A percentile compares a stretch with the other conserved stretches of the same genome.
Conservation (phyloP, 2,113 vertebrate species). For the Etheostoma cragini region DNA sequence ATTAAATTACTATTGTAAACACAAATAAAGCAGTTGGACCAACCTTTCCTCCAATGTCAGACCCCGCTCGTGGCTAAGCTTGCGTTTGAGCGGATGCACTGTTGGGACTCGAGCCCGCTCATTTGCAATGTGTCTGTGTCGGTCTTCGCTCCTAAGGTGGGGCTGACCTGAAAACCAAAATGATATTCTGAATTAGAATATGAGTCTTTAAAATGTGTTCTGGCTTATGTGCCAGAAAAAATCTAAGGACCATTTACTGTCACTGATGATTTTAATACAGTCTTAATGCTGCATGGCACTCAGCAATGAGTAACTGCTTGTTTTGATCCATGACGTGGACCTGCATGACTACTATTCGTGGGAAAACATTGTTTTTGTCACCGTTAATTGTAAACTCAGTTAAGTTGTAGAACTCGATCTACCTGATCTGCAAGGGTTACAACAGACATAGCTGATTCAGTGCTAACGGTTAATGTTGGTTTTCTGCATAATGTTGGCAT, state of each 20-base stretch:
- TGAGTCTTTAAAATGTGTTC: not conserved
- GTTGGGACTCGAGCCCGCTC: slow-evolving; percentile 76
- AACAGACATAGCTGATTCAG: slow-evolving; percentile 82
- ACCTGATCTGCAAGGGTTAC: slow-evolving; percentile 78
- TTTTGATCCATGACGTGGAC: slow-evolving; percentile 70
- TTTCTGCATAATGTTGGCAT: slow-evolving; percentile 72
- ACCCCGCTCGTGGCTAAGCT: slow-evolving; percentile 77
- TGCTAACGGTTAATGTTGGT: slow-evolving; percentile 85
- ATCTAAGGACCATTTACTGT: not conserved
- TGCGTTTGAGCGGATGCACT: slow-evolving; percentile 80
- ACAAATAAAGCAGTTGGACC: slow-evolving; percentile 3
- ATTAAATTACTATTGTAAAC: not conserved
- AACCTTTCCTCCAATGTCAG: slow-evolving; percentile 82
- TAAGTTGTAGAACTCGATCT: slow-evolving; percentile 80
- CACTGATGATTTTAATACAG: slow-evolving; percentile 4
- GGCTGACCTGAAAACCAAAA: slow-evolving; percentile 80
- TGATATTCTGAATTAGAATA: slow-evolving; percentile 1
- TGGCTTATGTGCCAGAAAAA: slow-evolving; percentile 1
- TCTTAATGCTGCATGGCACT: slow-evolving; percentile 3
- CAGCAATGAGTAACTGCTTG: slow-evolving; percentile 58
- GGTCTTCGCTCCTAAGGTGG: slow-evolving; percentile 84
- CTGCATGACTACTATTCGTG: slow-evolving; percentile 71
- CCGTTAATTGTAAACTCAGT: slow-evolving; percentile 84
- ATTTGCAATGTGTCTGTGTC: slow-evolving; percentile 81
- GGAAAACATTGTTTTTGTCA: slow-evolving; percentile 72